Conservation (phyloP, 2,797 vertebrate species). For the Rallus crepitans region DNA sequence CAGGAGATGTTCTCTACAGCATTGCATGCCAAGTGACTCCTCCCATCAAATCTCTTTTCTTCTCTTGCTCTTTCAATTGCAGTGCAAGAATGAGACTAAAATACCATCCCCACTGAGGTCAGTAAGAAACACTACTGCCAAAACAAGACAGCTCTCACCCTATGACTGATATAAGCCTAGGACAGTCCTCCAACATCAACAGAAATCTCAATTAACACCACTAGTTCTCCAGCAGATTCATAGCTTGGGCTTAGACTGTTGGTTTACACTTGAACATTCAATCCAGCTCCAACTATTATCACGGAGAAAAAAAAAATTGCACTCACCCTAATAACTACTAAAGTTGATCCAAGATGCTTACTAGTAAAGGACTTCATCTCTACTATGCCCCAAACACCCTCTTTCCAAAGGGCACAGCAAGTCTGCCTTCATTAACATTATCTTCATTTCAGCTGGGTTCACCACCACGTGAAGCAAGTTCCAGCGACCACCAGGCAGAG, state of each 20-base stretch:
- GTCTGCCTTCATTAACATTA: not conserved
- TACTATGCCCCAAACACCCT: rapidly evolving
- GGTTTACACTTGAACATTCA: not conserved
- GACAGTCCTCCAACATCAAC: not conserved
- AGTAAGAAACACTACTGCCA: not conserved
- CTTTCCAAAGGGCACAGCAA: rapidly evolving
- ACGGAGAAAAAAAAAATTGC: rapidly evolving
- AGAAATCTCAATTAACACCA: not conserved
- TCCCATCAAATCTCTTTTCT: not conserved
- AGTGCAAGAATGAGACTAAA: not conserved
- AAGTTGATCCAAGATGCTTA: rapidly evolving
- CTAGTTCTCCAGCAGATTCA: not conserved
- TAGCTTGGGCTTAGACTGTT: not conserved
- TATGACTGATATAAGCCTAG: not conserved
- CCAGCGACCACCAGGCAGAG: not conserved
- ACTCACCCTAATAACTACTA: not conserved
- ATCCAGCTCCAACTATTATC: rapidly evolving
- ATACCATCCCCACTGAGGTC: not conserved
- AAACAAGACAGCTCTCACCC: not conserved
- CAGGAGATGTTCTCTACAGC: not conserved
- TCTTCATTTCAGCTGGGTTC: not conserved
- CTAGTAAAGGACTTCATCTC: rapidly evolving
- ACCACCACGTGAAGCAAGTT: not conserved
- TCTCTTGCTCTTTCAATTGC: not conserved
- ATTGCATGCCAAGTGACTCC: not conserved